These are phyloP conservation scores for Barypeithes pellucidus DNA, from an alignment of 2,888 invertebrate species.

Conservation along the genomic window DNA sequence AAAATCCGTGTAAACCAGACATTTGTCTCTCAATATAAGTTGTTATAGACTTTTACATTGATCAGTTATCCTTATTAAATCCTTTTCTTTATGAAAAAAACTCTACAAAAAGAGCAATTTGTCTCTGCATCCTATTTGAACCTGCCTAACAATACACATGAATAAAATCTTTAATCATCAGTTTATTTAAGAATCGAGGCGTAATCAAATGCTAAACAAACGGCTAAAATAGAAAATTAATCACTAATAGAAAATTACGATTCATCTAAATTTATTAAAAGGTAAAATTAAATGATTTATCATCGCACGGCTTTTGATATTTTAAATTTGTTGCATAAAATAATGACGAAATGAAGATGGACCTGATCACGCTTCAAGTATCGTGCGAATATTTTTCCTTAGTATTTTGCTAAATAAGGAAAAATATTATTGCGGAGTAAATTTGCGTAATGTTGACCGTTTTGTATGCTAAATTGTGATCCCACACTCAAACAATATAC, in stretches of 20 bases:
- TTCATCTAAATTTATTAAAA: slow-evolving; percentile 16
- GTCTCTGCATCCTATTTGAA: too few relatives aligned
- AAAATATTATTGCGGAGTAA: slow-evolving; percentile 15
- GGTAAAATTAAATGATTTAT: slow-evolving; percentile 21
- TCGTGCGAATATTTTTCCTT: slow-evolving; percentile 26
- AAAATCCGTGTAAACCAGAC: too few relatives aligned
- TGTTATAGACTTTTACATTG: too few relatives aligned
- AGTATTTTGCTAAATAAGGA: slow-evolving; percentile 18
- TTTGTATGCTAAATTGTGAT: neutral
- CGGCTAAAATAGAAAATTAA: neutral
- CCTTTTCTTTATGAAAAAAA: too few relatives aligned
- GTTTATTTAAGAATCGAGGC: too few relatives aligned
- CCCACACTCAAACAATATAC: slow-evolving; percentile 8
- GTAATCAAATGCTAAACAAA: neutral
- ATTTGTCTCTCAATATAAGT: too few relatives aligned
- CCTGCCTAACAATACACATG: too few relatives aligned
- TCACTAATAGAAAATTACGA: slow-evolving; percentile 16
- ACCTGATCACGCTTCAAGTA: slow-evolving; percentile 28
- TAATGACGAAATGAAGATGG: slow-evolving; percentile 33
- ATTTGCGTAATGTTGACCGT: slow-evolving; percentile 7
- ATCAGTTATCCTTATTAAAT: too few relatives aligned
- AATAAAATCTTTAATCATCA: too few relatives aligned
- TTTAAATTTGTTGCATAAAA: slow-evolving; percentile 27
- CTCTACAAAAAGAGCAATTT: too few relatives aligned
- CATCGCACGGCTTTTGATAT: slow-evolving; percentile 11